A percentile compares a stretch with the other conserved stretches of the same genome.
Conservation (phyloP, 2,797 vertebrate species). For the Eleutherodactylus coqui region DNA sequence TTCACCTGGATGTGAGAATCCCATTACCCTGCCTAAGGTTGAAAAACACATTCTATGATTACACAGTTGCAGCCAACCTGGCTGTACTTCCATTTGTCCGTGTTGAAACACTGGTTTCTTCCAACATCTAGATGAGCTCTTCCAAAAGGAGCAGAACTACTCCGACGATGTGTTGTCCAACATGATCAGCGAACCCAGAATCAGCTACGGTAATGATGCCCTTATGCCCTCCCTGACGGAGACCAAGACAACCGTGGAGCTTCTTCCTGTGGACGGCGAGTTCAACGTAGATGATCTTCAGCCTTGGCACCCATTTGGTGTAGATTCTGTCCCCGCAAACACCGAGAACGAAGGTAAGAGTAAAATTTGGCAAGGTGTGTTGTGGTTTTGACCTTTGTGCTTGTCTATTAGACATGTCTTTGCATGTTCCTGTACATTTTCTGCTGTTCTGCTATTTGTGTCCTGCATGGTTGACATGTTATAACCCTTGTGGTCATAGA, state of each 20-base stretch:
- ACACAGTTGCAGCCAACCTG: neutral
- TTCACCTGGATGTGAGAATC: too few relatives aligned
- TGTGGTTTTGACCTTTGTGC: neutral
- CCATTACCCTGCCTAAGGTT: too few relatives aligned
- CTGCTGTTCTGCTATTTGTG: slow-evolving; percentile 25
- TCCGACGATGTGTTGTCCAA: slow-evolving; percentile 93
- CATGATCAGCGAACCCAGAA: slow-evolving; percentile 91
- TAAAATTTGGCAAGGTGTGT: slow-evolving; percentile 19
- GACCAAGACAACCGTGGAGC: slow-evolving; percentile 87
- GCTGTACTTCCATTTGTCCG: neutral
- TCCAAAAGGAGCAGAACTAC: slow-evolving; percentile 95
- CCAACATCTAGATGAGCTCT: slow-evolving; percentile 85
- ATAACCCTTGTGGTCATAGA: neutral
- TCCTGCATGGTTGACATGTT: slow-evolving; percentile 37
- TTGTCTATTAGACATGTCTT: neutral
- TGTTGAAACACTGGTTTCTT: neutral
- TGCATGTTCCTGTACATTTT: slow-evolving; percentile 30
- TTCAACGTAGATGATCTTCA: slow-evolving; percentile 86
- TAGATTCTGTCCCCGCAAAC: slow-evolving; percentile 90
- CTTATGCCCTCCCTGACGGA: slow-evolving; percentile 93
- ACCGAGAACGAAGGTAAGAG: slow-evolving; percentile 91
- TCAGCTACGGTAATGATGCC: slow-evolving; percentile 97
- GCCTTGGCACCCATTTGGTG: slow-evolving; percentile 93
- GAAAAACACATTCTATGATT: too few relatives aligned
- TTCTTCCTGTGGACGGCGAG: slow-evolving; percentile 84